Evolutionary conservation across 2,888 invertebrate genomes (phyloP), one percentile per base, ranked within the genome.

Genomic region (Lithophane leautieri): DNA sequence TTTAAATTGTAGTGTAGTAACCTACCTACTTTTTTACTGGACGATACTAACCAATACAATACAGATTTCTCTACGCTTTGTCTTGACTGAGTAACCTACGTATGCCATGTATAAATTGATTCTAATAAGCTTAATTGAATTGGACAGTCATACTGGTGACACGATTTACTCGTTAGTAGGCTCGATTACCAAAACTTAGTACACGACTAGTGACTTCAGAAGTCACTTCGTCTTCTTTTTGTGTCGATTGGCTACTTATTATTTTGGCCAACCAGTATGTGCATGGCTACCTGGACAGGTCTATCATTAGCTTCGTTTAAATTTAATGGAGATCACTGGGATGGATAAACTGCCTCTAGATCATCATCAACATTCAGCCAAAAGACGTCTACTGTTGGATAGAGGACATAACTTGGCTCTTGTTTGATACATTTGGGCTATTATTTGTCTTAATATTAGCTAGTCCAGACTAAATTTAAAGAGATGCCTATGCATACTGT

Each of bases 111-210:
- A 73, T 60, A 34, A 34, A 34, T 65, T 54, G 60, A 67, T 34
- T 52, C 1, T 34, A 25, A n/a, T 65, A 80, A 54, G 6, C 60
- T 63, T 9, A 81, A 67, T 56, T 75, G 4, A 62, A 67, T 58
- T 58, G 25, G 14, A 50, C n/a, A n/a, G 28, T 72, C 11, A 2
- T 25, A 42, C 3, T 65, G 1, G 34, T 34, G 6, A 11, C 16
- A 65, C 14, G 14, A 40, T 44, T 22, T 40, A 11, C 40, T 54
- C 58, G 14, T 34, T 0, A 11, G 2, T 4, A 28, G 34, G 34
- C 34, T 6, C 2, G 11, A 58, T 58, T 40, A 47, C 73, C 8
- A 60, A 16, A 22, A 66, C 16, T 69, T 6, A 14, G 56, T 56
- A 56, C 28, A 28, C 8, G 25, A 19, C 25, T 19, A 60, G 25